These are phyloP conservation scores for Poecilia latipinna DNA, from an alignment of 2,113 vertebrate species.

Conservation along the genomic window DNA sequence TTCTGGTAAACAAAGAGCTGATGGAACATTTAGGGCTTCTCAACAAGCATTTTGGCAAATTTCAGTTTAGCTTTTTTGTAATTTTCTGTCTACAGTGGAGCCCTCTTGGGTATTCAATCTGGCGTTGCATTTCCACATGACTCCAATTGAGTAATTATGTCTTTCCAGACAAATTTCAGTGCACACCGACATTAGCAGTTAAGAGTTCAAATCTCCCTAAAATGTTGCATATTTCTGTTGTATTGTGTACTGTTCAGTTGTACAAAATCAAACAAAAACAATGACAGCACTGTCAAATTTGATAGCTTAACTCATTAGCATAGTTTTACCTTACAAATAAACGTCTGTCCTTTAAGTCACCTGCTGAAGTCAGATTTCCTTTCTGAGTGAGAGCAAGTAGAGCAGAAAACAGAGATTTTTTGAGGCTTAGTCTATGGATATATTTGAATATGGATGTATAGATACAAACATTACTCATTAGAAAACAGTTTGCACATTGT, in stretches of 20 bases:
- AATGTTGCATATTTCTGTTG: background rate
- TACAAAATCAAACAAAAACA: too few relatives aligned
- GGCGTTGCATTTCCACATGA: background rate
- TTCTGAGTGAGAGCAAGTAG: conserved; percentile 10
- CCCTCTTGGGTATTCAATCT: background rate
- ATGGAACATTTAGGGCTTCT: background rate
- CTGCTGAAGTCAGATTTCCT: conserved; percentile 14
- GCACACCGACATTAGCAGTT: background rate
- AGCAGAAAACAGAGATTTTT: conserved; percentile 46
- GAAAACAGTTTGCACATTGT: conserved; percentile 25
- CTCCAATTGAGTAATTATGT: background rate
- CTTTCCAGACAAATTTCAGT: background rate
- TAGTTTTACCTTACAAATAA: conserved; percentile 32
- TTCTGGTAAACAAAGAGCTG: background rate
- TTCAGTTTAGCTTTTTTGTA: too few relatives aligned
- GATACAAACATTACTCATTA: conserved; percentile 26
- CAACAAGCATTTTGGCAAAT: background rate
- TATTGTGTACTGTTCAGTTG: background rate
- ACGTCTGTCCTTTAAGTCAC: conserved; percentile 27
- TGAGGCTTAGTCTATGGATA: conserved; percentile 32
- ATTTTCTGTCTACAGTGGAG: too few relatives aligned
- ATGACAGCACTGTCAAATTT: conserved; percentile 25
- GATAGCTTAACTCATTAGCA: conserved; percentile 47
- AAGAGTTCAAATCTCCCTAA: background rate
- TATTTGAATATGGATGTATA: conserved; percentile 45